Evolutionary conservation across 2,113 vertebrate species (phyloP), one percentile per base, ranked within the genome.

Genomic region (Saguinus imperator): DNA sequence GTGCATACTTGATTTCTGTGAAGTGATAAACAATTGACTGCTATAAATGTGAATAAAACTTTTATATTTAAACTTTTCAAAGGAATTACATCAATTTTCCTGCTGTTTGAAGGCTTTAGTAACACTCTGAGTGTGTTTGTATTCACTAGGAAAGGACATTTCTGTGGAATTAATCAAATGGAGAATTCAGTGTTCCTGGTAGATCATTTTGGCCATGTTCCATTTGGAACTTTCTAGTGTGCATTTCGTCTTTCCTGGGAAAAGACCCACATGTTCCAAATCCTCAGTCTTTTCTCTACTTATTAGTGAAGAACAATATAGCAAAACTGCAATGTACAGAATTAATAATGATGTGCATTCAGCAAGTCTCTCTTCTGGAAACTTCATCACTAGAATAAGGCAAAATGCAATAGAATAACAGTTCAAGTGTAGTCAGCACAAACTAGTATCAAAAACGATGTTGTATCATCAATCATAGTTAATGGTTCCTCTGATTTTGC

Each of bases 171-270:
- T 97, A 97, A 97, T 83, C 40, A 98, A 97, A 83, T 66, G 11
- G n/a, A 43, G 32, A 98, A 92, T 85, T 89, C 96, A 97, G 45
- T 12, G 83, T 98, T 89, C 79, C 52, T 94, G 94, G 58, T 77
- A 98, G 97, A 98, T 98, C 93, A 92, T 98, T 98, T 89, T 93
- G 94, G 66, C 32, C 70, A 96, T 94, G 66, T 80, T 97, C 98
- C 96, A 81, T 79, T 98, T 91, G 76, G 94, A 98, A 95, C 72
- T 98, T 97, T 97, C 57, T 97, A 52, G 57, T 96, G 97, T 95
- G 58, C 93, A 89, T 93, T 97, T 97, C 35, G 45, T 97, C 95
- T 93, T 98, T 98, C 94, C 96, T 96, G 95, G 97, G 96, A 98
- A 98, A 94, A 98, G 76, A 93, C 43, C 72, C 94, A 97, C 35